Conservation (phyloP, 2,797 vertebrate species). For the Odontamblyopus lacepedii region DNA sequence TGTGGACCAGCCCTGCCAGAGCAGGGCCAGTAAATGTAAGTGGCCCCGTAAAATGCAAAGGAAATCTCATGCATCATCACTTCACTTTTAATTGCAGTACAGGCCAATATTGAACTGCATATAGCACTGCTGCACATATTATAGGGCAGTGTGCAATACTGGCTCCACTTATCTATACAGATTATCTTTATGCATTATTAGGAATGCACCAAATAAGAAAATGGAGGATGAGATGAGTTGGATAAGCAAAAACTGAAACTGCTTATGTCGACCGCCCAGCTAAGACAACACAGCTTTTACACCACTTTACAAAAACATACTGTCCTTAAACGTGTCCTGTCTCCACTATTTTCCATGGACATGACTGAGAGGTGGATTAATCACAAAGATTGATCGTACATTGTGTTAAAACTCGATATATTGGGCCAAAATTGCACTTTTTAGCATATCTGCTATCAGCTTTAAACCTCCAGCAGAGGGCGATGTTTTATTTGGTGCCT, state of each 20-base stretch:
- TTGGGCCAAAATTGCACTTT: too few relatives aligned
- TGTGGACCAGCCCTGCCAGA: slow-evolving; percentile 17
- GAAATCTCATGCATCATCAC: slow-evolving; percentile 22
- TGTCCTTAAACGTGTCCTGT: too few relatives aligned
- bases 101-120: not conserved
- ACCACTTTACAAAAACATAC: not conserved
- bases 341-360: too few relatives aligned
- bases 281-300: not conserved
- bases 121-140: not conserved
- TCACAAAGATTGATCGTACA: not conserved
- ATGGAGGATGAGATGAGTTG: not conserved
- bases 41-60: slow-evolving; percentile 31
- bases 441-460: too few relatives aligned
- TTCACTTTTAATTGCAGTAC: slow-evolving; percentile 19
- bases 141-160: not conserved
- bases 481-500: too few relatives aligned
- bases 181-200: not conserved
- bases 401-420: too few relatives aligned
- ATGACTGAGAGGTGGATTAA: not conserved
- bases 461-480: too few relatives aligned
- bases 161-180: not conserved
- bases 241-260: not conserved
- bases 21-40: slow-evolving; percentile 24
- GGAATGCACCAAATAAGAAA: not conserved
- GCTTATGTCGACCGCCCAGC: not conserved